A percentile compares a stretch with the other conserved stretches of the same genome.
These are phyloP conservation scores for Augochlorella aurata DNA, from an alignment of 2,888 invertebrate species.

Conservation along the genomic window DNA sequence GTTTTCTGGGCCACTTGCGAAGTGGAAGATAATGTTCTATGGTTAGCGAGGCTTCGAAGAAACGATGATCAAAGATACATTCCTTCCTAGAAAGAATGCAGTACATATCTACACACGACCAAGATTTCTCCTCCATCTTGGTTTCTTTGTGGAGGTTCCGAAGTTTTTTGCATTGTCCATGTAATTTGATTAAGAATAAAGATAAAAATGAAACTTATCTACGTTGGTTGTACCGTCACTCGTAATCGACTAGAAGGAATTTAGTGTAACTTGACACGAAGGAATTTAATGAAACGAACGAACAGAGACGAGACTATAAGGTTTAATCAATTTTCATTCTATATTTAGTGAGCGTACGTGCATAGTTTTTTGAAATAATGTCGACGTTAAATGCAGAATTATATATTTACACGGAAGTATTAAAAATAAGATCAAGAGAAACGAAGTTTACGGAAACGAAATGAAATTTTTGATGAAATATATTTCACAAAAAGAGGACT, in stretches of 20 bases:
- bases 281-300: background rate
- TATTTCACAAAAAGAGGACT: background rate
- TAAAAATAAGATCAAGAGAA: no score
- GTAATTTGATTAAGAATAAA: background rate
- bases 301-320: no score
- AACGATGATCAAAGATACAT: slow-evolving; percentile 4
- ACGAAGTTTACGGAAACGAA: background rate
- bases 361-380: no score
- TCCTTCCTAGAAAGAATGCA: slow-evolving; percentile 27
- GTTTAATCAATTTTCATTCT: no score
- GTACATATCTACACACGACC: background rate
- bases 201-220: background rate
- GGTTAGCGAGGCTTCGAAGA: slow-evolving; percentile 30
- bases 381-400: no score
- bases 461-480: background rate
- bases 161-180: background rate
- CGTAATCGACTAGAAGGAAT: background rate
- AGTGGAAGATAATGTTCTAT: background rate
- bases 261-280: background rate
- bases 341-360: no score
- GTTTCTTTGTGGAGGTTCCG: background rate
- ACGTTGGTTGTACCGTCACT: background rate
- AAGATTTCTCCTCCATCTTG: background rate
- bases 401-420: no score
- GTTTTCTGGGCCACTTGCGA: background rate